Evolutionary conservation across 2,113 vertebrate species (phyloP), one percentile per base, ranked within the genome.

Genomic region (Delphinus delphis): DNA sequence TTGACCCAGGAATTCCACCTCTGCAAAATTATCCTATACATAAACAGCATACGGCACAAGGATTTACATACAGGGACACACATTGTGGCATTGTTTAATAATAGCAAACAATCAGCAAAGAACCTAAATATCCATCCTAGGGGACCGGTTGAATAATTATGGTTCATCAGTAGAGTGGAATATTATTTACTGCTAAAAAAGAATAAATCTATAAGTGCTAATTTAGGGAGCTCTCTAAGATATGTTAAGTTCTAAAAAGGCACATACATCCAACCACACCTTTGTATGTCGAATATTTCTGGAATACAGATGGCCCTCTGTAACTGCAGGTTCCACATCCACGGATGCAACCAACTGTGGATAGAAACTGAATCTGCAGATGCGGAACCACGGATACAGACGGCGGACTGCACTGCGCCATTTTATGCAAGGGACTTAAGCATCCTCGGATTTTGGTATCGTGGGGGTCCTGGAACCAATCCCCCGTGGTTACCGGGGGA

Each of bases 211-310:
- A 0, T 47, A 74, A 77, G 50, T 65, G 23, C 62, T 18, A 23
- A 84, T 70, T 93, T 67, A 67, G 38, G 73, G 93, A 68, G 18
- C 44, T 95, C 68, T 70, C 28, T 76, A 81, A 36, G 31, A 31
- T n/a, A 76, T 14, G 23, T 28, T n/a, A 53, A 90, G 14, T 85
- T 92, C 70, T 38, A 50, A 88, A 93, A 70, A 90, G 62, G 36
- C 17, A 63, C 3, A 47, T 6, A 74, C 28, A 65, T 31, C 25
- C 33, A 93, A 84, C 41, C 68, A 71, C 3, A 9, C 38, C 36
- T 8, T 15, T 28, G 53, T 14, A 33, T 3, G 12, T 2, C 26
- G 67, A 80, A 10, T 44, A 68, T 65, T 36, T 88, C 36, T 47
- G 50, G 63, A 80, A 90, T 80, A 80, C 33, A 55, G 23, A 80